A percentile compares a stretch with the other conserved stretches of the same genome.
Conservation (phyloP, 2,113 vertebrate species). For the Mesitornis unicolor region DNA sequence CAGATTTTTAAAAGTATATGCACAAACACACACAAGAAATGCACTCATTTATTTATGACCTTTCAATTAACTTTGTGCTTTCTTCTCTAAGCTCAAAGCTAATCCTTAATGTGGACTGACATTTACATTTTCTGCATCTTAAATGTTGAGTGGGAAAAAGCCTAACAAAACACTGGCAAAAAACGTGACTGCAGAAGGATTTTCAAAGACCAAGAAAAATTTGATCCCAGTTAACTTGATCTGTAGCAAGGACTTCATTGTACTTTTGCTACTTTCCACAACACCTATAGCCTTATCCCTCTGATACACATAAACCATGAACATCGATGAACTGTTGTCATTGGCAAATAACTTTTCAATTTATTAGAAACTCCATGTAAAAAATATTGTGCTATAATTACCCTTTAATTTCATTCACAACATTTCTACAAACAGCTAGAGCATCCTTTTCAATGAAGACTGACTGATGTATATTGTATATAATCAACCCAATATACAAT, state of each 20-base stretch:
- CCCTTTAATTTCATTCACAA: neutral
- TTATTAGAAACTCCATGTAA: neutral
- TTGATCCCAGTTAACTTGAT: neutral
- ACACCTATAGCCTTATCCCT: neutral
- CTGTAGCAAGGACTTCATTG: neutral
- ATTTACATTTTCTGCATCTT: slow-evolving; percentile 15
- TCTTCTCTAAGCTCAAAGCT: slow-evolving; percentile 4
- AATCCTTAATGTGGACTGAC: neutral
- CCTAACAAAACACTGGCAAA: neutral
- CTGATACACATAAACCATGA: neutral
- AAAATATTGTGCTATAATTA: neutral
- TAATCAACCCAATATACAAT: neutral
- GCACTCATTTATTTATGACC: neutral
- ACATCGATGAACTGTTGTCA: neutral
- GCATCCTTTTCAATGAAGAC: neutral
- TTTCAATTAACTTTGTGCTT: slow-evolving; percentile 7
- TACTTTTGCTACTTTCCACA: neutral
- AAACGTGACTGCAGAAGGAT: neutral
- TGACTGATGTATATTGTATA: neutral
- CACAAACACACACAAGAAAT: neutral
- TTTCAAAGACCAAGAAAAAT: neutral
- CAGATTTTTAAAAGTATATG: neutral
- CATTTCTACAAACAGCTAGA: neutral
- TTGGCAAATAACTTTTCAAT: neutral
- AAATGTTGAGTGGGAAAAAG: slow-evolving; percentile 10